Base-by-base conservation (phyloP, 2,113 vertebrate species). In the Pao palembangensis region DNA sequence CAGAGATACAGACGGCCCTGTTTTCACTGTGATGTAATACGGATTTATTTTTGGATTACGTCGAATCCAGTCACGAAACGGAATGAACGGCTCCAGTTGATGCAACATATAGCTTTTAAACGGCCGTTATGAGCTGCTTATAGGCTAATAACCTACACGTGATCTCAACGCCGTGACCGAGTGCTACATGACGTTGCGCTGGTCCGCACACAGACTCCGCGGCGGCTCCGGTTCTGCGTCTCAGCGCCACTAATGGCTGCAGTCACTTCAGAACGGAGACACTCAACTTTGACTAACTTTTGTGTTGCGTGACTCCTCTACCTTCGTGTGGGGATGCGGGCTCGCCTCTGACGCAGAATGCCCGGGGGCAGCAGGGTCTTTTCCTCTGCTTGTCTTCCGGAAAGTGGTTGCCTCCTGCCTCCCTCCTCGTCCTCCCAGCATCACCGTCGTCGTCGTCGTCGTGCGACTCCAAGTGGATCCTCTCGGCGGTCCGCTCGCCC, bases 401-500 rank as follows among this genome's bases (percentile, higher is more conserved):
- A 46, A 62, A 53, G 23, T 19, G 13, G 0, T 42, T 34, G 44
- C 19, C 17, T 2, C 67, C 50, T 17, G 42, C 41, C 34, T 5
- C 50, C 28, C 56, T 49, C 11, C 52, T 51, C 18, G 31, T 47
- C 51, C 31, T 67, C 19, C 55, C 65, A 13, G 54, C 81, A 47
- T 23, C 78, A 1, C 23, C 53, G 0, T 55, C 51, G 11, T 41
- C 25, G n/a, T 0, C 15, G 16, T 5, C n/a, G n/a, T 31, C 46
- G 34, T 55, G 28, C 50, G 20, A 47, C 68, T 65, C 5, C 52
- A 85, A 23, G n/a, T 61, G 55, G 25, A 84, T 54, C 47, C 19
- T 67, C 61, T 84, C 84, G 1, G 75, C 59, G 1, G 66, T 25
- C 46, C 52, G 61, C 4, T 84, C 82, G 16, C 73, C 73, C 13